Conservation (phyloP, 2,797 vertebrate species). For the Limnodromus scolopaceus region DNA sequence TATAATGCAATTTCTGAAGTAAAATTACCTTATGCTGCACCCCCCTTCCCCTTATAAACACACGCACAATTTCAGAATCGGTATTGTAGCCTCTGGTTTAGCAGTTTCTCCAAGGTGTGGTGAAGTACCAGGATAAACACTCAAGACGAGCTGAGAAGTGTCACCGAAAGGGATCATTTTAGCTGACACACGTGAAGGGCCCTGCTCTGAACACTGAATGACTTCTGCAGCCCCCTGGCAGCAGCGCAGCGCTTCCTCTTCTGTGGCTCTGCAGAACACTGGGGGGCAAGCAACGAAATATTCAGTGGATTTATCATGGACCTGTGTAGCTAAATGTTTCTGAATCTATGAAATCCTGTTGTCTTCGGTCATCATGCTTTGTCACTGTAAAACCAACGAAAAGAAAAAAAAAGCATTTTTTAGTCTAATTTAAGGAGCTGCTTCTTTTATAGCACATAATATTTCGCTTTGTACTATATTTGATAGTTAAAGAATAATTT, state of each 20-base stretch:
- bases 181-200: conserved; percentile 32
- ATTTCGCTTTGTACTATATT: conserved; percentile 84
- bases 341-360: conserved; percentile 60
- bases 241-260: not conserved
- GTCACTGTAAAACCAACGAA: conserved; percentile 76
- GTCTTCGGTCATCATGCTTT: conserved; percentile 75
- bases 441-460: conserved; percentile 84
- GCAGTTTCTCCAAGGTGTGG: conserved; percentile 56
- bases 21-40: conserved; percentile 69
- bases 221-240: conserved; percentile 33
- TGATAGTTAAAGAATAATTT: conserved; percentile 82
- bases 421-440: conserved; percentile 84
- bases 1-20: conserved; percentile 68
- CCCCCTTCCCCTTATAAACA: conserved; percentile 69
- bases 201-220: conserved; percentile 44
- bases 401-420: conserved; percentile 69
- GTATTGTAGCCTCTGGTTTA: conserved; percentile 73
- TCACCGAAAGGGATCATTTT: conserved; percentile 17
- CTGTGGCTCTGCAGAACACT: conserved; percentile 44
- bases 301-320: conserved; percentile 70
- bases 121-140: conserved; percentile 63
- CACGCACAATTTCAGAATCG: conserved; percentile 71
- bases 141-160: conserved; percentile 19
- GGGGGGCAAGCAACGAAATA: conserved; percentile 19
- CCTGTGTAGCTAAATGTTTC: conserved; percentile 77